These are phyloP conservation scores for Varanus salvator DNA, from an alignment of 2,113 vertebrate genomes.

Conservation along the genomic window DNA sequence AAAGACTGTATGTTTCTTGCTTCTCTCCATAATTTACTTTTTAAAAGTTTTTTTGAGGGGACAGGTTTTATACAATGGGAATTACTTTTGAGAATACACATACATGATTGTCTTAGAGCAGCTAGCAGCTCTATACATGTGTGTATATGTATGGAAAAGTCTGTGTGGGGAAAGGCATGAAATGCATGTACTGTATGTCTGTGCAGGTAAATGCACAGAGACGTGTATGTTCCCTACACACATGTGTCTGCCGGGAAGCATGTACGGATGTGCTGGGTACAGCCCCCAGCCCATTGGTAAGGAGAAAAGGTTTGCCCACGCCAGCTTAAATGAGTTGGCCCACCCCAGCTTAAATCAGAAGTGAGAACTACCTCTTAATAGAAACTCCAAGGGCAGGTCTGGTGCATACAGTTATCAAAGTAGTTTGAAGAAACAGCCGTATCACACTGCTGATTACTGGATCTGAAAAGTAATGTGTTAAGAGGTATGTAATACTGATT, in stretches of 20 bases:
- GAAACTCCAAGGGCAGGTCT: slow-evolving; percentile 8
- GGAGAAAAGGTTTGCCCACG: background rate
- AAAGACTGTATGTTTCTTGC: too few species aligned
- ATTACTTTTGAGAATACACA: background rate
- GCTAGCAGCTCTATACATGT: too few species aligned
- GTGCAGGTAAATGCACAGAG: too few species aligned
- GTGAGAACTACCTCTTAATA: slow-evolving; percentile 7
- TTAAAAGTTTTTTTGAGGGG: too few species aligned
- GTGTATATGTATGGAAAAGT: too few species aligned
- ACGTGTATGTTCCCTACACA: too few species aligned
- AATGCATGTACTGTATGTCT: too few species aligned
- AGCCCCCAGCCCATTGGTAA: too few species aligned
- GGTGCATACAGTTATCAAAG: background rate
- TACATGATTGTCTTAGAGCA: background rate
- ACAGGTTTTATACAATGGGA: background rate
- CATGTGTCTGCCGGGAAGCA: too few species aligned
- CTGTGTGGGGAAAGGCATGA: too few species aligned
- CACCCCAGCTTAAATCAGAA: background rate
- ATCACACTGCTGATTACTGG: slow-evolving; percentile 34
- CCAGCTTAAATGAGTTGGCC: slow-evolving; percentile 18
- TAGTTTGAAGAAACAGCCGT: slow-evolving; percentile 9
- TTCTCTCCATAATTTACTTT: too few species aligned
- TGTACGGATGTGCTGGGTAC: too few species aligned
- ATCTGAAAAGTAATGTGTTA: slow-evolving; percentile 33
- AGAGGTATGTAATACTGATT: slow-evolving; percentile 41